Evolutionary conservation across 2,888 invertebrate genomes (phyloP).

Genomic region (Spialia ferax): DNA sequence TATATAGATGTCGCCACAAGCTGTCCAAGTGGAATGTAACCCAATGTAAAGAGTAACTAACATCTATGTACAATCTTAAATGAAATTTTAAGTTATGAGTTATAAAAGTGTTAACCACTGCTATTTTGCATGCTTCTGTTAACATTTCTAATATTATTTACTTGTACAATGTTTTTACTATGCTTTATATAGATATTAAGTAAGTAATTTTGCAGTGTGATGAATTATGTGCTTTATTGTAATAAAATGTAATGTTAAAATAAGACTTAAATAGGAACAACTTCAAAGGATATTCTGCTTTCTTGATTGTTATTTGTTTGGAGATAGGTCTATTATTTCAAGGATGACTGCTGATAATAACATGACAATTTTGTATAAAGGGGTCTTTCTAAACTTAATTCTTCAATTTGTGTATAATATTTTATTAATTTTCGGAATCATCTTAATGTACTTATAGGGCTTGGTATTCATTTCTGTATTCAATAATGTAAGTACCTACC

Average conservation of each 20-base stretch:
- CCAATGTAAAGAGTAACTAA: conserved; percentile 43
- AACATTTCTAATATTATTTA: conserved; percentile 42
- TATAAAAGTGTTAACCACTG: conserved; percentile 35
- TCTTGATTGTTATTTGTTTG: background rate
- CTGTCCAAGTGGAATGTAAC: conserved; percentile 43
- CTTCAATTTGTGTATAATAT: background rate
- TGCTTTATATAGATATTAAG: conserved; percentile 27
- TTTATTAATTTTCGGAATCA: background rate
- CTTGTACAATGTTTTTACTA: conserved; percentile 23
- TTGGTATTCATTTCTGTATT: background rate
- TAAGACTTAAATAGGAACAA: background rate
- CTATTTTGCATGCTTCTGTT: conserved; percentile 46
- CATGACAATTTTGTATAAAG: background rate
- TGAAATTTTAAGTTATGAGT: conserved; percentile 30
- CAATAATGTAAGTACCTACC: background rate
- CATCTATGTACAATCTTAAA: conserved; percentile 39
- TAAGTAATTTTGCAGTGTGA: conserved; percentile 27
- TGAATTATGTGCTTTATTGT: conserved; percentile 22
- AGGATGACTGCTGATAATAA: background rate
- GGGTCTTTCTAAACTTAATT: background rate
- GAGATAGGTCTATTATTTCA: background rate
- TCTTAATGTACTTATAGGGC: background rate
- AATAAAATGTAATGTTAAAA: background rate
- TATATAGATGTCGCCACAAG: conserved; percentile 55
- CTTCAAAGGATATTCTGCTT: background rate